Base-by-base conservation (phyloP, 1,140 invertebrate species). In the Caenorhabditis inopinata region DNA sequence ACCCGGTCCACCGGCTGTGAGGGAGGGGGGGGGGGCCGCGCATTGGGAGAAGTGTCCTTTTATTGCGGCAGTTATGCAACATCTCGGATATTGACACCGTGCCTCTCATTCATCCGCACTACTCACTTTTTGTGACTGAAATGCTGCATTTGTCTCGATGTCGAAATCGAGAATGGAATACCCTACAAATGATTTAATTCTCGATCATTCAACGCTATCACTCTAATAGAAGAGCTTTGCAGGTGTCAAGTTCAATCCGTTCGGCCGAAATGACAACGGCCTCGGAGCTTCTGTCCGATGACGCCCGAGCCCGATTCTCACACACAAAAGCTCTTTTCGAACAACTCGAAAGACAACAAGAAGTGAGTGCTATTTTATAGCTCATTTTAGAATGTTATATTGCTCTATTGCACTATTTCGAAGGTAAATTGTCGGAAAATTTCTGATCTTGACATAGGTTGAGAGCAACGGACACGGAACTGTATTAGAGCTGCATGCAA, bases 291-390 rank as follows among this genome's bases (percentile, higher is more conserved):
- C 42, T 82, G 21, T 51, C 79, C 14, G 79, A 83, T 49, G 83
- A 83, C 42, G 81, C 82, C 35, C 42, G 83, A 18, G 35, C 76
- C 14, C 82, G 83, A 35, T 83, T 83, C 78, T 78, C 81, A n/a
- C 78, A 83, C 42, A 83, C 83, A 18, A 83, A 83, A 42, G 83
- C 83, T 0, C 76, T 83, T 18, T 83, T 83, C 42, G 81, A 83
- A 35, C 76, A 83, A 53, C 51, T 83, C 9, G 83, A 83, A 47
- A 46, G 80, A 49, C 80, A 81, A 42, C 80, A 81, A 21, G 80
- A 81, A 21, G 74, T 78, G 27, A 32, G 73, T 47, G 42, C 49
- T 79, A n/a, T 3, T 18, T 42, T 7, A 42, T 51, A 51, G 7
- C 7, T 51, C 5, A 7, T 51, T 51, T 51, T 7, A 6, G n/a